Base-by-base conservation (phyloP, 1,140 invertebrate genomes). In the Cecropterus lyciades region DNA sequence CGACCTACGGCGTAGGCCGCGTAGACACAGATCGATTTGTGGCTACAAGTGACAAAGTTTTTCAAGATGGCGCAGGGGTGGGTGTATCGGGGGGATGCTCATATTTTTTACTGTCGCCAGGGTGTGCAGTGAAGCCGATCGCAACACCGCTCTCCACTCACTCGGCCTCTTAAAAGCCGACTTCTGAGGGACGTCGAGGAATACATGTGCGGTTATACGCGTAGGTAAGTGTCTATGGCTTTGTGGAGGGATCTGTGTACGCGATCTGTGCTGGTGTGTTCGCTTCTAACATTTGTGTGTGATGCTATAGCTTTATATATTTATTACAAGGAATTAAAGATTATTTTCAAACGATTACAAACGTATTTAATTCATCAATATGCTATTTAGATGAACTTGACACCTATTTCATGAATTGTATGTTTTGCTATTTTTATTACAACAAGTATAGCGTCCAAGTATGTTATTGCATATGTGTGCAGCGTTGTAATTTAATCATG, bases 21-120 rank as follows among this genome's bases (percentile, higher is more conserved):
- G 87, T 88, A 88, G 88, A 87, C 82, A 86, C 84, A 85, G 79
- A 90, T 91, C 89, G 89, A 91, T 91, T 84, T 89, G 89, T 66
- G 89, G 84, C 80, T 86, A 90, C 84, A 85, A 89, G 80, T 89
- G 86, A 91, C 85, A 90, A 91, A 91, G 82, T 89, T 91, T 91
- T 91, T 87, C 89, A 91, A 91, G 89, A 91, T 91, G 89, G 89
- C 89, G 89, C 66, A 65, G 70, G 79, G 81, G 72, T 67, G 70
- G 72, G 71, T 73, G 71, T 75, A 68, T 65, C 43, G 69, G 76
- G 75, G 84, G 85, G 86, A 86, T 90, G 84, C 85, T 89, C 87
- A 92, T 88, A 92, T 92, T 92, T 91, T 92, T 92, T 92, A 90
- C 87, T 92, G 89, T 92, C 88, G 87, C 69, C 80, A 84, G 89